Percentiles rank a stretch among this genome's conserved stretches.
These are phyloP conservation scores for Antheraea yamamai DNA, from an alignment of 2,888 invertebrate genomes.

Conservation along the genomic window DNA sequence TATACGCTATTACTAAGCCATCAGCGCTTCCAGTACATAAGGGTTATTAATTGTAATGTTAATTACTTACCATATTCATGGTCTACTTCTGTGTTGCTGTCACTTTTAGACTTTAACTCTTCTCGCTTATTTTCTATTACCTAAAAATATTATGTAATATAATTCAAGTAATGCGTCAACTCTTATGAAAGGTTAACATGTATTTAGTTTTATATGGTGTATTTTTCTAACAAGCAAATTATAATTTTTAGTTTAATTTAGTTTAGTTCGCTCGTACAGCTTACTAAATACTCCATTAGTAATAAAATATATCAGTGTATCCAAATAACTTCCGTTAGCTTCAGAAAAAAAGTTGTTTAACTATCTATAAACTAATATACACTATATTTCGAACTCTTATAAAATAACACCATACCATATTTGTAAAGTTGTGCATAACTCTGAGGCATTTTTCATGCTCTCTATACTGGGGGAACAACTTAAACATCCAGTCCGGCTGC, in stretches of 20 bases:
- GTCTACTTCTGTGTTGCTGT: conserved; percentile 48
- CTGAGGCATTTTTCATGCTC: conserved; percentile 76
- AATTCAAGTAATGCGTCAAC: background rate
- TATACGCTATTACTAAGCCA: too few relatives aligned
- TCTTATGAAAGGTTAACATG: background rate
- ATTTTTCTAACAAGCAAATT: too few relatives aligned
- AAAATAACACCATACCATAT: conserved; percentile 54
- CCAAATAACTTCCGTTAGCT: too few relatives aligned
- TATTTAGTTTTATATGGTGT: background rate
- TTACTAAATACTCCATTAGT: too few relatives aligned
- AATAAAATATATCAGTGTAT: background rate
- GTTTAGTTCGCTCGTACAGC: too few relatives aligned
- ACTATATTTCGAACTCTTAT: background rate
- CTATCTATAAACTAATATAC: too few relatives aligned
- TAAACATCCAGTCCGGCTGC: conserved; percentile 82
- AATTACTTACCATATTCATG: conserved; percentile 53
- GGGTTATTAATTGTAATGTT: background rate
- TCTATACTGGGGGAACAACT: conserved; percentile 70
- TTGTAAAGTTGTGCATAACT: conserved; percentile 83
- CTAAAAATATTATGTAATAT: conserved; percentile 35
- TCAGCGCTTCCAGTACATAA: too few relatives aligned
- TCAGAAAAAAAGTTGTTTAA: too few relatives aligned
- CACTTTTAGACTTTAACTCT: conserved; percentile 48
- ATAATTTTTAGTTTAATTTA: too few relatives aligned
- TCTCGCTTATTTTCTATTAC: conserved; percentile 57